These are phyloP conservation scores for Andinoacara biseriatus DNA, from an alignment of 2,113 vertebrate genomes.

Conservation along the genomic window DNA sequence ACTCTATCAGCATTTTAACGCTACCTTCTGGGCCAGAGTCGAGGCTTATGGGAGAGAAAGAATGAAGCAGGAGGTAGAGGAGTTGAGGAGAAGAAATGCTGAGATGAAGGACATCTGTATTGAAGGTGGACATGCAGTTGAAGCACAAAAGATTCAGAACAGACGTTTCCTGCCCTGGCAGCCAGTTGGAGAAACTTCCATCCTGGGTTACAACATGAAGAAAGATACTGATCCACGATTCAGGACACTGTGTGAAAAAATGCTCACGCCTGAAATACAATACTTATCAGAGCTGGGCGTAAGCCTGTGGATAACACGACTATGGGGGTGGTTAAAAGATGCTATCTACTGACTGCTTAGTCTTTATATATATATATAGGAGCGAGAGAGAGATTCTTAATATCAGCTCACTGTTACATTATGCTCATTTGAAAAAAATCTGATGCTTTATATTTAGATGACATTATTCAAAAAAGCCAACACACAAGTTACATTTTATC, in stretches of 20 bases:
- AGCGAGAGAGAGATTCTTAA: not conserved
- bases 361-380: not conserved
- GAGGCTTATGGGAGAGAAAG: slow-evolving; percentile 84
- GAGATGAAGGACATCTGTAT: slow-evolving; percentile 89
- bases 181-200: slow-evolving; percentile 89
- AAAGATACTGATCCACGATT: slow-evolving; percentile 81
- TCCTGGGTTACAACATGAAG: slow-evolving; percentile 94
- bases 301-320: slow-evolving; percentile 90
- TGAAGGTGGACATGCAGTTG: slow-evolving; percentile 84
- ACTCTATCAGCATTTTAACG: slow-evolving; percentile 92
- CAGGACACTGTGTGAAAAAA: slow-evolving; percentile 88
- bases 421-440: not conserved
- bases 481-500: not conserved
- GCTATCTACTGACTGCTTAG: not conserved
- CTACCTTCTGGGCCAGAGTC: slow-evolving; percentile 90
- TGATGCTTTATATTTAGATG: too few species aligned
- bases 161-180: slow-evolving; percentile 91
- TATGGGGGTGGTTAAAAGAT: slow-evolving; percentile 85
- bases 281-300: slow-evolving; percentile 90
- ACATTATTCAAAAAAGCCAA: not conserved
- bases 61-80: slow-evolving; percentile 85
- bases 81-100: slow-evolving; percentile 84
- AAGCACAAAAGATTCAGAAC: slow-evolving; percentile 84
- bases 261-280: slow-evolving; percentile 96
- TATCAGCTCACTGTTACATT: not conserved